A percentile compares a stretch with the other conserved stretches of the same genome.
Conservation (phyloP, 2,797 vertebrate genomes). For the Discoglossus pictus region DNA sequence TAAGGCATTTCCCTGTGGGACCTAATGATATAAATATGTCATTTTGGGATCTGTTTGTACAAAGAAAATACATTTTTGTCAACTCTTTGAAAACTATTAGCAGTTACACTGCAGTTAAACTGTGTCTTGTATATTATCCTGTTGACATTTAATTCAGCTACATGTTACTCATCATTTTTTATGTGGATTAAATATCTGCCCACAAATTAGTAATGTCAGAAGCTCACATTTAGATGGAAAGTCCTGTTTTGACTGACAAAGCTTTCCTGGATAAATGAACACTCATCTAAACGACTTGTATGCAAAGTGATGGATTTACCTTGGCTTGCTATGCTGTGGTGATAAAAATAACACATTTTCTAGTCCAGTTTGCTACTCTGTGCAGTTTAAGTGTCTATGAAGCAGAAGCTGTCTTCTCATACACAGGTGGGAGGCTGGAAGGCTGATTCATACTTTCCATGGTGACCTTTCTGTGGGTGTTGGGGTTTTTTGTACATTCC, state of each 20-base stretch:
- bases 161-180: slow-evolving; percentile 31
- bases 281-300: not conserved
- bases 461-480: slow-evolving; percentile 83
- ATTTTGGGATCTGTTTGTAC: too few relatives aligned
- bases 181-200: slow-evolving; percentile 41
- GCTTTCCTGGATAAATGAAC: slow-evolving; percentile 21
- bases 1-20: too few relatives aligned
- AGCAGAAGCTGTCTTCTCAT: slow-evolving; percentile 66
- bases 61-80: too few relatives aligned
- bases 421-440: slow-evolving; percentile 87
- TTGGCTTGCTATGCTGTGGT: slow-evolving; percentile 50
- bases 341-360: slow-evolving; percentile 48
- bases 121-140: too few relatives aligned
- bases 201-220: slow-evolving; percentile 53
- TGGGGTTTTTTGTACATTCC: slow-evolving; percentile 91
- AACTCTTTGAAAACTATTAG: not conserved
- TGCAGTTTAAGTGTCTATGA: slow-evolving; percentile 40
- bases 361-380: slow-evolving; percentile 45
- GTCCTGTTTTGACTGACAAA: slow-evolving; percentile 31
- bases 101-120: slow-evolving; percentile 12
- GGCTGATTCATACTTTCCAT: slow-evolving; percentile 83
- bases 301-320: slow-evolving; percentile 47
- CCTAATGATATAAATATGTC: too few relatives aligned
- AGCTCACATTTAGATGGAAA: slow-evolving; percentile 1
- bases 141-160: slow-evolving; percentile 53